phyloP scores from a whole-genome alignment of 2,113 vertebrate genomes.

The Nerophis ophidion region DNA sequence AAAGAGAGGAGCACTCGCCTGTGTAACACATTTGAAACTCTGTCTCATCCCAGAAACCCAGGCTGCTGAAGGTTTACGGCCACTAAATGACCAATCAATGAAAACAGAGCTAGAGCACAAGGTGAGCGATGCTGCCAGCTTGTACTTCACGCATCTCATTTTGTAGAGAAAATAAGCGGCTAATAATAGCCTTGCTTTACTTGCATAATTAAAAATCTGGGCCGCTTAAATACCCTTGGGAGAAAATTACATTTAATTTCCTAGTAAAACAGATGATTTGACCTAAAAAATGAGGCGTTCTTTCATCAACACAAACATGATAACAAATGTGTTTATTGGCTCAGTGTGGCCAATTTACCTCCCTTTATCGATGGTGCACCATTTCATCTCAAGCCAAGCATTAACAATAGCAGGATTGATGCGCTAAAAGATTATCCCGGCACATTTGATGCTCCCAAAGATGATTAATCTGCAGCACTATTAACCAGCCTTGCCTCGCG shows the following conservation, averaged over 20 bases:
- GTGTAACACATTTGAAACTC: conserved; percentile 15
- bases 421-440: neutral
- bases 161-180: too few species aligned
- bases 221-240: neutral
- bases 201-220: conserved; percentile 1
- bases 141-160: neutral
- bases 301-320: neutral
- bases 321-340: neutral
- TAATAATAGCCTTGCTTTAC: neutral
- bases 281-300: neutral
- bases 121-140: neutral
- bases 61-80: conserved; percentile 1
- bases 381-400: neutral
- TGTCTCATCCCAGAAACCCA: conserved; percentile 21
- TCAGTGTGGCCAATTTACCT: neutral
- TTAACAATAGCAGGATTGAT: neutral
- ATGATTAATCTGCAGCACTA: neutral
- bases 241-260: neutral
- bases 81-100: neutral
- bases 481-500: neutral
- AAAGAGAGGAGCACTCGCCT: neutral
- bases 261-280: neutral
- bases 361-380: neutral
- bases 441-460: neutral
- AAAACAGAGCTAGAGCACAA: neutral